Percentiles rank a stretch among this genome's conserved stretches.
These are phyloP conservation scores for Lemur catta DNA, from an alignment of 2,797 vertebrate genomes.

Conservation along the genomic window DNA sequence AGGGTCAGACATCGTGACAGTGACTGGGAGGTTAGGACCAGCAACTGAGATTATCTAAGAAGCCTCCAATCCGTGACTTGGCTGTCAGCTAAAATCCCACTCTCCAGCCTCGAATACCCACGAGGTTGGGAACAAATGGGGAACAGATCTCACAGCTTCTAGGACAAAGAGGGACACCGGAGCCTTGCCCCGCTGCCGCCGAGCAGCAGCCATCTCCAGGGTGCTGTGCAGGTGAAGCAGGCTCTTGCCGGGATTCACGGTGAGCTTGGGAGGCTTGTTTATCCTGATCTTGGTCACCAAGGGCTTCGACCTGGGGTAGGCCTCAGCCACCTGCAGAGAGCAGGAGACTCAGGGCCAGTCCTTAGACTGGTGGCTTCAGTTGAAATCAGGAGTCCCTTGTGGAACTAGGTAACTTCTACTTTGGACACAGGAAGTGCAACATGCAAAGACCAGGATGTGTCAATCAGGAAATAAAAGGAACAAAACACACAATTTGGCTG, in stretches of 20 bases:
- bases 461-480: background rate
- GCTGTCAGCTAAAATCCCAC: background rate
- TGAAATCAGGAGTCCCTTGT: background rate
- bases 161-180: conserved; percentile 65
- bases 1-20: background rate
- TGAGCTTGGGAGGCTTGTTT: conserved; percentile 62
- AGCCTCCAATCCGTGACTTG: background rate
- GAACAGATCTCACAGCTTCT: conserved; percentile 59
- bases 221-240: conserved; percentile 70
- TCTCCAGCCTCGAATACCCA: background rate
- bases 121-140: background rate
- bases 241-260: conserved; percentile 57
- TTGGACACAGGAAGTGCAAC: background rate
- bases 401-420: background rate
- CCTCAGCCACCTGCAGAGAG: conserved; percentile 53
- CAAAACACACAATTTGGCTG: background rate
- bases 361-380: background rate
- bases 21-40: background rate
- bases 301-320: conserved; percentile 56
- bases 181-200: background rate
- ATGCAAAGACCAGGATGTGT: background rate
- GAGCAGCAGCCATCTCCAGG: conserved; percentile 41
- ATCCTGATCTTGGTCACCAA: conserved; percentile 63
- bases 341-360: background rate
- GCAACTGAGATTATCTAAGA: background rate